A percentile compares a stretch with the other conserved stretches of the same genome.
phyloP scores from a whole-genome alignment of 2,113 vertebrate species.

The Hyla sarda region DNA sequence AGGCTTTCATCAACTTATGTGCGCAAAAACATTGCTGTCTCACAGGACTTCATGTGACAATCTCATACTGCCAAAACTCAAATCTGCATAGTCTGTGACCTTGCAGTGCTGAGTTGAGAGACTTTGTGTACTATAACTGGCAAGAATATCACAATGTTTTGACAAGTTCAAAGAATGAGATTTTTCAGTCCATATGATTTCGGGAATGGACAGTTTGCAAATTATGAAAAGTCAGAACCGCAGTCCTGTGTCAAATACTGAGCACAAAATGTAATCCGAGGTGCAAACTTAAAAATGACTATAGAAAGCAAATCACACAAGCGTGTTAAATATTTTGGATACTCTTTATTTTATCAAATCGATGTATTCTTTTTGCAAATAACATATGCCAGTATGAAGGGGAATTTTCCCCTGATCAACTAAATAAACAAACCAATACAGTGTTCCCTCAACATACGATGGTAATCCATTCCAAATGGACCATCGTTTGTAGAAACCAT shows the following conservation, averaged over 20 bases:
- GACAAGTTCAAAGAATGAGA: slow-evolving; percentile 9
- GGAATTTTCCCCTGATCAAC: too few species aligned
- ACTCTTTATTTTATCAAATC: background rate
- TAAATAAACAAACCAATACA: too few species aligned
- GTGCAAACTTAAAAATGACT: too few species aligned
- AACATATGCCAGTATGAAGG: too few species aligned
- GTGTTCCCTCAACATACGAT: too few species aligned
- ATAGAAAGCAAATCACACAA: background rate
- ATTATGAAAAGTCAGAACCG: background rate
- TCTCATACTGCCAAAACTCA: background rate
- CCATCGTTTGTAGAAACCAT: too few species aligned
- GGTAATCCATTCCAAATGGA: too few species aligned
- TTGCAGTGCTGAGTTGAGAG: background rate
- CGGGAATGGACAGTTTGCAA: background rate
- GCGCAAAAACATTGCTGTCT: background rate
- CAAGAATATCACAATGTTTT: background rate
- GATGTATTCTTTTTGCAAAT: background rate
- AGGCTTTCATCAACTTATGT: background rate
- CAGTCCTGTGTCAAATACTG: background rate
- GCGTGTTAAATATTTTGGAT: background rate
- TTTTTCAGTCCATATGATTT: background rate
- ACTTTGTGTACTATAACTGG: slow-evolving; percentile 1
- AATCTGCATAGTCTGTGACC: slow-evolving; percentile 14
- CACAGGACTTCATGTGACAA: background rate
- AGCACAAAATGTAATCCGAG: too few species aligned